Percentiles rank a stretch among this genome's conserved stretches.
These are phyloP conservation scores for Hemithea aestivaria DNA, from an alignment of 2,888 invertebrate genomes.

Conservation along the genomic window DNA sequence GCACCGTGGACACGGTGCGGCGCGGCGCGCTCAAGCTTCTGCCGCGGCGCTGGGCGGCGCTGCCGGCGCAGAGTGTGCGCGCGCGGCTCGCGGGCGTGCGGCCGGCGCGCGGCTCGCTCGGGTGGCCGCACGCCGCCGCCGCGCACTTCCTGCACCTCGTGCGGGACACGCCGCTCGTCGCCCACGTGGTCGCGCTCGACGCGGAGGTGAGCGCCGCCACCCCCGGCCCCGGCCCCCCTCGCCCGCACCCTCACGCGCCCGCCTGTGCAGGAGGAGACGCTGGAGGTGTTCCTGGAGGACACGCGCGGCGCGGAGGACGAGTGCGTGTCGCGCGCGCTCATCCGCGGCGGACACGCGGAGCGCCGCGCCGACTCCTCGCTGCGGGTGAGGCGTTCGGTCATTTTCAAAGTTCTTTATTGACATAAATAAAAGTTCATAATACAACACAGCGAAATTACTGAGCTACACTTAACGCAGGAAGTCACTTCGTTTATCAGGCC, in stretches of 20 bases:
- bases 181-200: conserved; percentile 46
- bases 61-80: conserved; percentile 74
- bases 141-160: conserved; percentile 57
- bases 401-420: too few species aligned
- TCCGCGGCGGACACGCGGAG: conserved; percentile 72
- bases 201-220: conserved; percentile 25
- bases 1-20: conserved; percentile 64
- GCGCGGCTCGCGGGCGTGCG: conserved; percentile 68
- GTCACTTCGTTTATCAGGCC: too few species aligned
- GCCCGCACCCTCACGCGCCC: background rate
- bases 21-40: conserved; percentile 49
- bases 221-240: background rate
- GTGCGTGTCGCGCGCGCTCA: conserved; percentile 67
- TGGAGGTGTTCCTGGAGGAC: conserved; percentile 73
- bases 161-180: conserved; percentile 52
- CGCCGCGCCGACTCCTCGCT: conserved; percentile 42
- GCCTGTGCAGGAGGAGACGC: conserved; percentile 47
- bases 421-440: too few species aligned
- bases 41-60: conserved; percentile 51
- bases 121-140: conserved; percentile 67
- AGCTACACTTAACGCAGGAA: too few species aligned
- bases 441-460: too few species aligned
- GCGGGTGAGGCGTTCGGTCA: conserved; percentile 52
- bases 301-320: conserved; percentile 66
- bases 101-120: conserved; percentile 41